A percentile compares a stretch with the other conserved stretches of the same genome.
Evolutionary conservation across 2,888 invertebrate genomes (phyloP).

Genomic region (Thecocarcelia acutangulata): DNA sequence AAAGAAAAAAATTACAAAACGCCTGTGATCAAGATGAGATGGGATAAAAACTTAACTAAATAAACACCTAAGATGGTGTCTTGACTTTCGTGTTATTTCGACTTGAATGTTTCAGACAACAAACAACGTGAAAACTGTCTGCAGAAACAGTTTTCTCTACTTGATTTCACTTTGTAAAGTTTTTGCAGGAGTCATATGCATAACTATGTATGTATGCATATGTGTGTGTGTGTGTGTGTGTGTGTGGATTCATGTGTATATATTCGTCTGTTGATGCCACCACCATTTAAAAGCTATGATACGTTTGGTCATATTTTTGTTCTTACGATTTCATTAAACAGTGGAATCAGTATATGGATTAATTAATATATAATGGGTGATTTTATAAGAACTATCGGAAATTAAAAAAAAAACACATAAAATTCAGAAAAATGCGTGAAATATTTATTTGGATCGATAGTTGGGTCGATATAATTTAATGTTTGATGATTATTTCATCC

Average conservation of each 20-base stretch:
- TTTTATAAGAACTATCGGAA: too few species aligned
- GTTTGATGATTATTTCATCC: too few species aligned
- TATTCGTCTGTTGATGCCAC: slow-evolving; percentile 38
- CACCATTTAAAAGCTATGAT: slow-evolving; percentile 42
- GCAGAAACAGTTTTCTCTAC: slow-evolving; percentile 15
- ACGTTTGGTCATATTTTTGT: slow-evolving; percentile 14
- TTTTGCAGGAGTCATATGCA: slow-evolving; percentile 50
- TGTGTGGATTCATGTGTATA: not conserved
- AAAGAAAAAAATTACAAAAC: slow-evolving; percentile 19
- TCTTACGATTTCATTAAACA: slow-evolving; percentile 13
- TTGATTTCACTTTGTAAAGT: not conserved
- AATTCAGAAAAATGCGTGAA: too few species aligned
- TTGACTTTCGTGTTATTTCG: slow-evolving; percentile 1
- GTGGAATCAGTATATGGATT: not conserved
- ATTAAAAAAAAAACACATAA: too few species aligned
- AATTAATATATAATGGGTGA: too few species aligned
- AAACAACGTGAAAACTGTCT: slow-evolving; percentile 38
- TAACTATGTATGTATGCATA: not conserved
- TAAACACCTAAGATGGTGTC: slow-evolving; percentile 55
- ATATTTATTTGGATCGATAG: too few species aligned
- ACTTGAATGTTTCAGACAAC: slow-evolving; percentile 39
- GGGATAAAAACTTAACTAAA: slow-evolving; percentile 57
- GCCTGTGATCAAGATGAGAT: slow-evolving; percentile 4
- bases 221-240: too few species aligned
- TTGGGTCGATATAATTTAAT: too few species aligned